Evolutionary conservation across 30 jellyfish, hydroid and myxozoan species (phyloP).

Genomic region (Aurelia sp.): DNA sequence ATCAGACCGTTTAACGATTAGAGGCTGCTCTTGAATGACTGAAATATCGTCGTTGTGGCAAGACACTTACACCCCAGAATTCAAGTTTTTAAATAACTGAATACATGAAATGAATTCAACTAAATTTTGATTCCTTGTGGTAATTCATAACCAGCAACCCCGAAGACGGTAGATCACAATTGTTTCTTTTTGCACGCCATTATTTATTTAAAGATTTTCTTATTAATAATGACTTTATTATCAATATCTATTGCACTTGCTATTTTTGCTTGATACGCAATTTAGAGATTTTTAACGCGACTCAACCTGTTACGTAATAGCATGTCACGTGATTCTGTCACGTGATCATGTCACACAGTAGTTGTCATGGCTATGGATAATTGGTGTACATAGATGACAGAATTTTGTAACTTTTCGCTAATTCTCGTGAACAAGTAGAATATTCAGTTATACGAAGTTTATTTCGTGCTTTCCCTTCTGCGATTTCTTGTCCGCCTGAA

Average conservation of each 20-base stretch:
- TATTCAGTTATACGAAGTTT: not conserved
- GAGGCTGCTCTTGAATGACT: too few relatives aligned
- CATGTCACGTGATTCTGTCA: not conserved
- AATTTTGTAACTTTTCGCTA: slow-evolving; percentile 8
- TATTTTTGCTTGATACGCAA: slow-evolving; percentile 5
- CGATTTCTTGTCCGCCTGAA: too few relatives aligned
- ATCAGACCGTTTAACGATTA: too few relatives aligned
- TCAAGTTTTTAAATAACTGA: too few relatives aligned
- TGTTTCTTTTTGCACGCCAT: slow-evolving; percentile 5
- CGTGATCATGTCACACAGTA: slow-evolving; percentile 5
- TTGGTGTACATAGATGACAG: slow-evolving; percentile 53
- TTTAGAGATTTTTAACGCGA: slow-evolving; percentile 16
- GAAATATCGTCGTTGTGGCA: too few relatives aligned
- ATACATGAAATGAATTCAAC: too few relatives aligned
- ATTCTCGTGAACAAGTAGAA: slow-evolving; percentile 8
- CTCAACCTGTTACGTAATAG: slow-evolving; percentile 5
- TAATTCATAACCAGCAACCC: too few relatives aligned
- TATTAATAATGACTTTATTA: slow-evolving; percentile 1
- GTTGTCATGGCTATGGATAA: slow-evolving; percentile 34
- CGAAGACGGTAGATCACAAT: not conserved
- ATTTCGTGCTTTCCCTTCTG: too few relatives aligned
- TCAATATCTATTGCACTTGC: slow-evolving; percentile 37
- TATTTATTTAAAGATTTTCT: slow-evolving; percentile 29
- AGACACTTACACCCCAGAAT: too few relatives aligned
- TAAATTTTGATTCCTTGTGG: too few relatives aligned